Evolutionary conservation across 2,797 vertebrate species (phyloP).

Genomic region (Protonibea diacanthus): DNA sequence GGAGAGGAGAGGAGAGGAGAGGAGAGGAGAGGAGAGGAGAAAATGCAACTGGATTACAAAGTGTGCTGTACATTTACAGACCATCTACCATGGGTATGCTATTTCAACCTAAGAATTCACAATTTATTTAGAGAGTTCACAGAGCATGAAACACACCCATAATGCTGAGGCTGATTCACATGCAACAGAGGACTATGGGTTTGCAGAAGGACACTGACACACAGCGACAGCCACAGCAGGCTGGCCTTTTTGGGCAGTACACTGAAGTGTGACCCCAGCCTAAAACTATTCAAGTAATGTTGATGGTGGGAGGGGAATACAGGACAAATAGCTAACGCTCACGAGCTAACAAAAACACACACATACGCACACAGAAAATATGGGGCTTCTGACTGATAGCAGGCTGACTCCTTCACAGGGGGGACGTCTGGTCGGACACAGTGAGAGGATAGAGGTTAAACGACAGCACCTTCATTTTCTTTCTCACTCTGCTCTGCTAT

Average conservation of each 20-base stretch:
- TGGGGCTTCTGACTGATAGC: slow-evolving; percentile 51
- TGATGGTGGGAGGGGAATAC: slow-evolving; percentile 63
- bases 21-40: background rate
- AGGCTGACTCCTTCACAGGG: slow-evolving; percentile 40
- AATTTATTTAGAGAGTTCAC: background rate
- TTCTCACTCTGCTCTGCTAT: slow-evolving; percentile 16
- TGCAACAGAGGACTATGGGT: slow-evolving; percentile 7
- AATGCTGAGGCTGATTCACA: slow-evolving; percentile 32
- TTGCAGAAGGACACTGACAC: slow-evolving; percentile 12
- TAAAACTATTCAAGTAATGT: slow-evolving; percentile 79
- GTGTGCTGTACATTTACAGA: slow-evolving; percentile 10
- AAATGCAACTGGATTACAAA: background rate
- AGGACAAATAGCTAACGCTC: slow-evolving; percentile 51
- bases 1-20: background rate
- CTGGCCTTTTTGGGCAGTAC: slow-evolving; percentile 75
- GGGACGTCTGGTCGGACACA: slow-evolving; percentile 39
- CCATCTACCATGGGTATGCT: background rate
- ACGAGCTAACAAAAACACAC: slow-evolving; percentile 29
- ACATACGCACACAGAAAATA: slow-evolving; percentile 31
- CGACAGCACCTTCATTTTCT: slow-evolving; percentile 32
- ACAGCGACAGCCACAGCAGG: slow-evolving; percentile 39
- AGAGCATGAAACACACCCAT: slow-evolving; percentile 17
- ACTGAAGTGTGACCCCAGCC: slow-evolving; percentile 70
- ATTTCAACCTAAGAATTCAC: slow-evolving; percentile 16
- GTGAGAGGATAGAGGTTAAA: slow-evolving; percentile 63